A percentile compares a stretch with the other conserved stretches of the same genome.
These are phyloP conservation scores for Sinella curviseta DNA, from an alignment of 1,140 invertebrate species.

Conservation along the genomic window DNA sequence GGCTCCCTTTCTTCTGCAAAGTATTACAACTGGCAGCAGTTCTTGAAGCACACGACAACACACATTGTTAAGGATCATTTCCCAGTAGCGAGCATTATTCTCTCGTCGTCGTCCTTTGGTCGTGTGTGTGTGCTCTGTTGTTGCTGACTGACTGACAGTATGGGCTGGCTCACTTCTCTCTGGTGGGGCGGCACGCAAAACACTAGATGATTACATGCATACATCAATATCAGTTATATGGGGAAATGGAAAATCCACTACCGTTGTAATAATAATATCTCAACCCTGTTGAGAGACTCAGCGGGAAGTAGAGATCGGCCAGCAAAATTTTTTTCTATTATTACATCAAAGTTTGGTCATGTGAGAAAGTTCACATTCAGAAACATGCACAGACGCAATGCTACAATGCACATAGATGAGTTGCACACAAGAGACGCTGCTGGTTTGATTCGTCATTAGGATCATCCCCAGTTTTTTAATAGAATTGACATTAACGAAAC, in stretches of 20 bases:
- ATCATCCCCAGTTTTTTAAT: background rate
- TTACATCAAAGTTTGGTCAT: background rate
- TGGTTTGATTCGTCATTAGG: too few relatives aligned
- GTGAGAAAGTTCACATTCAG: background rate
- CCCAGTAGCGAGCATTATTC: background rate
- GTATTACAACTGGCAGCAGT: background rate
- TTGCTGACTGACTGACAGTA: background rate
- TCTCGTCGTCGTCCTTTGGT: too few relatives aligned
- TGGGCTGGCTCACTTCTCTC: too few relatives aligned
- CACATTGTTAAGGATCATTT: background rate
- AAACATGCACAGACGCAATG: background rate
- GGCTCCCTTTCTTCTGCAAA: background rate
- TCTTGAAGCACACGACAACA: background rate
- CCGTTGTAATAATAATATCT: background rate
- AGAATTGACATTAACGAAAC: background rate
- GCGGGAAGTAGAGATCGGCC: background rate
- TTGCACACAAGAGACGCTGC: too few relatives aligned
- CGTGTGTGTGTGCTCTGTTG: background rate
- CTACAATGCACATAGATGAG: too few relatives aligned
- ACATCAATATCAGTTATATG: background rate
- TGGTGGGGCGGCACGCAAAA: background rate
- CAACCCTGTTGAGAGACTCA: background rate
- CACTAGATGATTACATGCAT: background rate
- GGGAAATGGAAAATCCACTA: too few relatives aligned
- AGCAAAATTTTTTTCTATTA: background rate